phyloP scores from a whole-genome alignment of 2,113 vertebrate genomes.

The Chaetops frenatus region DNA sequence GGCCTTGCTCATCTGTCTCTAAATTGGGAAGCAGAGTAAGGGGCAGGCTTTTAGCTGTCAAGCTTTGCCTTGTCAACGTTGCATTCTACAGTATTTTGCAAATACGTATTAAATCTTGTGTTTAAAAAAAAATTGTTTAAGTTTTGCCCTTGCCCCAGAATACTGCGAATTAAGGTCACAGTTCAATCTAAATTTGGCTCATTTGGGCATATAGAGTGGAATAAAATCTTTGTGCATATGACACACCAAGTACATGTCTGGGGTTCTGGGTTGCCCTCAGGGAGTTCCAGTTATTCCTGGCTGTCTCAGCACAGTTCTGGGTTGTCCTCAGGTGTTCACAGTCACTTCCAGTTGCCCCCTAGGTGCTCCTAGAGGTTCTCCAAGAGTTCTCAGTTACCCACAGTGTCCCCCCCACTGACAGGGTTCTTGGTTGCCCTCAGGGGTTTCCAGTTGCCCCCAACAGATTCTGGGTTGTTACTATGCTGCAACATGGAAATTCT shows the following conservation, averaged over 20 bases:
- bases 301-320: background rate
- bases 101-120: background rate
- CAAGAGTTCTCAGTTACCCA: background rate
- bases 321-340: background rate
- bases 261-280: background rate
- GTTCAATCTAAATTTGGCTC: background rate
- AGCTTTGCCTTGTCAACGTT: background rate
- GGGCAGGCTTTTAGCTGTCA: background rate
- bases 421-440: background rate
- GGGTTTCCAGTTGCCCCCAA: background rate
- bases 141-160: background rate
- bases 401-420: fast-evolving
- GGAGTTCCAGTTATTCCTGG: background rate
- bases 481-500: background rate
- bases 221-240: background rate
- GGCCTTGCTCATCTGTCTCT: background rate
- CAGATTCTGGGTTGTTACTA: background rate
- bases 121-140: background rate
- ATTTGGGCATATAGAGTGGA: background rate
- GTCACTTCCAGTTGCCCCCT: background rate
- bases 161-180: background rate
- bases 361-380: background rate
- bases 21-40: background rate
- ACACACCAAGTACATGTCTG: background rate
- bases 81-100: background rate